These are phyloP conservation scores for Platyrinchus mystaceus DNA, from an alignment of 2,797 vertebrate species.

Conservation along the genomic window DNA sequence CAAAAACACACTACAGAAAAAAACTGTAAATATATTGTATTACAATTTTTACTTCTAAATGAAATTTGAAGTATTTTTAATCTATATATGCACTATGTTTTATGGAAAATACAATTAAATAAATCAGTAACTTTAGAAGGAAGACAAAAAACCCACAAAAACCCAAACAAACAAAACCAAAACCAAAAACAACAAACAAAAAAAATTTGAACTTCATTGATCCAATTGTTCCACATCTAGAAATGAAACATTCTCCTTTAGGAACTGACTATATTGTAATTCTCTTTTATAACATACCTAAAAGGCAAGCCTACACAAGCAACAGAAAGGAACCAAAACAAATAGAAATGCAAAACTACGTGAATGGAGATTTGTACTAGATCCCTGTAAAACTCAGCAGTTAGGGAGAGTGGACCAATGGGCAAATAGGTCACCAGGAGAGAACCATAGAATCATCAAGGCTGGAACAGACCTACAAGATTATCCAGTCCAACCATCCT, in stretches of 20 bases:
- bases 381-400: neutral
- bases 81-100: neutral
- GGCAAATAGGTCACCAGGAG: neutral
- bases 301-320: neutral
- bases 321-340: neutral
- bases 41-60: neutral
- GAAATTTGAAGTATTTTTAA: neutral
- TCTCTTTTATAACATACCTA: neutral
- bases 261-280: neutral
- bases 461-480: neutral
- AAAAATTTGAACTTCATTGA: neutral
- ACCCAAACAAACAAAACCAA: no score
- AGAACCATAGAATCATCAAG: neutral
- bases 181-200: no score
- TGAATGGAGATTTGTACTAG: neutral
- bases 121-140: neutral
- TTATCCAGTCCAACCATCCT: neutral
- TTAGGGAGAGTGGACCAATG: neutral
- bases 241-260: neutral
- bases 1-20: neutral
- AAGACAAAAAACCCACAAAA: no score
- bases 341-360: neutral
- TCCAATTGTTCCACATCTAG: neutral
- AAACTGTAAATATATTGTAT: neutral
- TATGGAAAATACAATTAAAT: neutral